Base-by-base conservation (phyloP, 2,888 invertebrate species). In the Muscina levida region DNA sequence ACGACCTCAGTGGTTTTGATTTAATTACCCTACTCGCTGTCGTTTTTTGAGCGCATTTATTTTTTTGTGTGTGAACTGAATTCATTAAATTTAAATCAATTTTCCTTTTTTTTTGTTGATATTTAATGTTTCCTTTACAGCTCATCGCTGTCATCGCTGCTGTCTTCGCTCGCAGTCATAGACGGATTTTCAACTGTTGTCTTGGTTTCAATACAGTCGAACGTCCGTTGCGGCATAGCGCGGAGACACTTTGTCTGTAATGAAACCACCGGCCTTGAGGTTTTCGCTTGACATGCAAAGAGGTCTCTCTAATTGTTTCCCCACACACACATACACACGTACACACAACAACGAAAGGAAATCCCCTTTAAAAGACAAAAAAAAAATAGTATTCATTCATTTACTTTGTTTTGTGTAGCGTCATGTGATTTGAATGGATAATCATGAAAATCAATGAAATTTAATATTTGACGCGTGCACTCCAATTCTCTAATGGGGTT, bases 61-160 rank as follows among this genome's bases (percentile, higher is more conserved):
- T 31, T 31, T 31, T 31, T 31, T 31, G 8, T 31, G 3, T 31
- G 3, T 51, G 66, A 15, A 57, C 66, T 51, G 70, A 19, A 66
- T 77, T 76, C 72, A 80, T 79, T 76, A 70, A 77, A 80, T 57
- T 26, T 70, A 77, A 73, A 73, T 73, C 57, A 73, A 77, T 73
- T 73, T 72, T 44, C 67, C 3, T 42, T 48, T 65, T 62, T 62
- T 62, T 62, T 62, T 42, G 42, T 62, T 62, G 42, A 17, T 37
- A 37, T 62, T 62, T 62, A 17, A 5, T 48, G 37, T 57, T 71
- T 26, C 48, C 51, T 57, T 37, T 44, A 24, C 24, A 31, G 39
- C 13, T 15, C 39, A 31, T 15, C 13, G 56, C 15, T 70, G 70
- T 56, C 70, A 65, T 65, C 31, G 53, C 57, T 56, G 31, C 57